Conservation (phyloP, 2,113 vertebrate species). For the Athene cunicularia region DNA sequence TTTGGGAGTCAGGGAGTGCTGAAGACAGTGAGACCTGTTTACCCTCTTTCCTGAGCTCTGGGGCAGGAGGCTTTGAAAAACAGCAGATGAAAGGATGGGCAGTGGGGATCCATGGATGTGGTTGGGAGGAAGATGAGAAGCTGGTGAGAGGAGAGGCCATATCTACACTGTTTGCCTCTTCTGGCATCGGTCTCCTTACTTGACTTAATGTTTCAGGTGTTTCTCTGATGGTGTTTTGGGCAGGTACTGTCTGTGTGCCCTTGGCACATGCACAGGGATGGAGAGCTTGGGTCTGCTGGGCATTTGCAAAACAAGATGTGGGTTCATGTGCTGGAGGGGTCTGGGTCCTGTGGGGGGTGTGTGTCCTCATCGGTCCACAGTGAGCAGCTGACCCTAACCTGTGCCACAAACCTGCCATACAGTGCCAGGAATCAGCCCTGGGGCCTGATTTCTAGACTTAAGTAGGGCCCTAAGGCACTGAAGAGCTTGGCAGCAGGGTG, state of each 20-base stretch:
- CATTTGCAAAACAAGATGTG: background rate
- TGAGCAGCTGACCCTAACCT: background rate
- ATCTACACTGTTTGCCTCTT: background rate
- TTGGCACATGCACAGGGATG: background rate
- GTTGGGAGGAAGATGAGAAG: background rate
- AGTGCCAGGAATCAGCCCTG: background rate
- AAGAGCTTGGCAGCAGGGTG: background rate
- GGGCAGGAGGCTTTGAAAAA: background rate
- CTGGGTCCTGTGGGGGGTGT: fast-evolving
- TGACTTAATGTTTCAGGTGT: background rate
- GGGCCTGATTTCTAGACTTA: background rate
- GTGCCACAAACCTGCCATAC: fast-evolving
- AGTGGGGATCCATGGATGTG: background rate
- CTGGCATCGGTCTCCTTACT: background rate
- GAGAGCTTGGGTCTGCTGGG: background rate
- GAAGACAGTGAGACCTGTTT: background rate
- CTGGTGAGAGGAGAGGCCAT: background rate
- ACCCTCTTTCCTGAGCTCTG: background rate
- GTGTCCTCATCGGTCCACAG: fast-evolving
- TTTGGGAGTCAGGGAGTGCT: background rate
- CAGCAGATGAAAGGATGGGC: background rate
- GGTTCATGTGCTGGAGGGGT: background rate
- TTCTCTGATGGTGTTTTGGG: background rate
- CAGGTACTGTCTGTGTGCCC: background rate
- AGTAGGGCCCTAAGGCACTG: background rate